Base-by-base conservation (phyloP, 2,888 invertebrate species). In the Leucophenga maculata region DNA sequence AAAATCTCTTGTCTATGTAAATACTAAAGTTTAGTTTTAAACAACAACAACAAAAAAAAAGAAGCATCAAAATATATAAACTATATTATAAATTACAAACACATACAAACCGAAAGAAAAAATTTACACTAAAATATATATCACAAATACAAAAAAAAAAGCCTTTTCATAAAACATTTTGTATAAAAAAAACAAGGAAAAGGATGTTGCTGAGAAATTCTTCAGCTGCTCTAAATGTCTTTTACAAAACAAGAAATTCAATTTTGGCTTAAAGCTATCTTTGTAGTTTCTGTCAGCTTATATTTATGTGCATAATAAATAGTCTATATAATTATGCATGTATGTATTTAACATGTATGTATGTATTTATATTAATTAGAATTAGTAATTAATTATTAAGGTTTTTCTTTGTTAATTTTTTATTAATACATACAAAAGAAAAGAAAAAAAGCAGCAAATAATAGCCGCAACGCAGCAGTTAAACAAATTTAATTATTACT, bases 401-500 rank as follows among this genome's bases (percentile, higher is more conserved):
- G 8, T 39, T 39, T n/a, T 39, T 39, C 3, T 39, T 39, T 39
- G 39, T 39, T 39, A 3, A 39, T 39, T 39, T 39, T 26, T 39
- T 39, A 3, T 39, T 39, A 39, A 39, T 39, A 39, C 8, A 39
- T 6, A 8, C 32, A 50, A 50, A 50, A 32, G 8, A 32, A 32
- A 32, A 32, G 32, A 8, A 32, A 39, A 39, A 39, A 39, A 6
- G 4, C 3, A 39, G 39, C 39, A 39, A 39, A 4, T 3, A 39
- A 11, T 6, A 39, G 3, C 39, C 39, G 39, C 39, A 39, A 39
- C 32, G 32, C 32, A 32, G 32, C 32, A 32, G 32, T 32, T 32
- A 32, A 70, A 57, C 22, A 71, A 46, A 50, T 54, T 71, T 77
- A 77, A 68, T 72, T 75, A 52, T 68, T 71, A 62, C 62, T 62